Evolutionary conservation across 1,140 invertebrate species (phyloP).

Genomic region (Anastrepha obliqua): DNA sequence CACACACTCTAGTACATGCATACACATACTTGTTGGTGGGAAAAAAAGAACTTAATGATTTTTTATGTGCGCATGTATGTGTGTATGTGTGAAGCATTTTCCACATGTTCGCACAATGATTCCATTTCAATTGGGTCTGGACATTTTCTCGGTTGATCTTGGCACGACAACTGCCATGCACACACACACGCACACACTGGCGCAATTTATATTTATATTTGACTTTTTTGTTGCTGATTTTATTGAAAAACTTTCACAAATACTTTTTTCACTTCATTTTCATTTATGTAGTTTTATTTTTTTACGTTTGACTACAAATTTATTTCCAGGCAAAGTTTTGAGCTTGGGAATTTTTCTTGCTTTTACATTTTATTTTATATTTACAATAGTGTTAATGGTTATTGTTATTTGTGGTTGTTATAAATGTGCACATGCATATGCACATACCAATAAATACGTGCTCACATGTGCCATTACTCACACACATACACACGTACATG

Average conservation of each 20-base stretch:
- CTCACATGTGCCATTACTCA: not conserved
- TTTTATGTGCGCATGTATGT: not conserved
- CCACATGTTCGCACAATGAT: not conserved
- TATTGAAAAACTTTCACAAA: constrained; percentile 45
- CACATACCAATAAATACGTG: not conserved
- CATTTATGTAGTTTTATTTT: constrained; percentile 29
- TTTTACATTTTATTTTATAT: no score
- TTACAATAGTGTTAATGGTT: not conserved
- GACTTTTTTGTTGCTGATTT: not conserved
- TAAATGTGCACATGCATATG: not conserved
- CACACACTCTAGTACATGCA: not conserved
- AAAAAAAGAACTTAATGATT: not conserved
- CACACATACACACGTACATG: no score
- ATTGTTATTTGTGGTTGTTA: not conserved
- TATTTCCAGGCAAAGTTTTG: not conserved
- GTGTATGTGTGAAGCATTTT: not conserved
- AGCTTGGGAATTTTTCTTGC: not conserved
- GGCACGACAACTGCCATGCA: not conserved
- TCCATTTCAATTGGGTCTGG: not conserved
- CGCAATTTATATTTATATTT: not conserved
- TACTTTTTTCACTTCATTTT: constrained; percentile 30
- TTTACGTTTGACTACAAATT: not conserved
- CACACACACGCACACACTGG: not conserved
- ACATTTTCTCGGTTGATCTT: constrained; percentile 2
- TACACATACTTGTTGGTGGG: not conserved